A percentile compares a stretch with the other conserved stretches of the same genome.
Evolutionary conservation across 2,888 invertebrate genomes (phyloP).

Genomic region (Andrena bucephala): DNA sequence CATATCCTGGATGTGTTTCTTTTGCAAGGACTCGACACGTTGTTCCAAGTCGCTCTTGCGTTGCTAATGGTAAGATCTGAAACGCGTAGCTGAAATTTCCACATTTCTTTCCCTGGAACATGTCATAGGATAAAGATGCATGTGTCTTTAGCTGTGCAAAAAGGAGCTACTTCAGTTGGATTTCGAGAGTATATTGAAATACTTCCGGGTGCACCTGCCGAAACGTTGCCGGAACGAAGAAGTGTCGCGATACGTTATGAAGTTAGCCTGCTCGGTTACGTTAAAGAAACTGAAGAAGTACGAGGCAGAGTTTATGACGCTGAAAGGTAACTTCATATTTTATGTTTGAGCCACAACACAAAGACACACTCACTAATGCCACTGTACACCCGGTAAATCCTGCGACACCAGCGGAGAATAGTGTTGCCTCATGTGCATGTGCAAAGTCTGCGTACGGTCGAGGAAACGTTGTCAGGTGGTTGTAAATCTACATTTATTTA

Average conservation of each 20-base stretch:
- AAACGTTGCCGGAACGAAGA: conserved; percentile 98
- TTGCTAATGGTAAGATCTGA: conserved; percentile 90
- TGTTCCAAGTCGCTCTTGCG: conserved; percentile 98
- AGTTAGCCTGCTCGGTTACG: conserved; percentile 95
- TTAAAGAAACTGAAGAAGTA: conserved; percentile 97
- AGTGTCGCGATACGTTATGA: conserved; percentile 94
- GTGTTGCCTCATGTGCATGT: conserved; percentile 50
- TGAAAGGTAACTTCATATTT: conserved; percentile 89
- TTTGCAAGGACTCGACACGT: conserved; percentile 96
- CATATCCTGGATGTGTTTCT: conserved; percentile 98
- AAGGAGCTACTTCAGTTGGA: conserved; percentile 96
- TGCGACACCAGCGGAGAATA: conserved; percentile 21
- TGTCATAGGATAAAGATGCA: background rate
- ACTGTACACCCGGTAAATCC: conserved; percentile 31
- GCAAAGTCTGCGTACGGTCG: conserved; percentile 25
- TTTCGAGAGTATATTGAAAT: conserved; percentile 99
- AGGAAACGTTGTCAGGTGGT: conserved; percentile 54
- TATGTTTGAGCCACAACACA: conserved; percentile 78
- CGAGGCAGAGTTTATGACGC: conserved; percentile 94
- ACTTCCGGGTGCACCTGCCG: conserved; percentile 98
- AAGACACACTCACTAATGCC: conserved; percentile 28
- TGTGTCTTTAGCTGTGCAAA: conserved; percentile 88
- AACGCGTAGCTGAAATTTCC: background rate
- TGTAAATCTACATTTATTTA: conserved; percentile 55
- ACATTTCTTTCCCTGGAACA: background rate